Percentiles rank a stretch among this genome's conserved stretches.
Conservation (phyloP, 2,888 invertebrate genomes). For the Argyresthia albistria region DNA sequence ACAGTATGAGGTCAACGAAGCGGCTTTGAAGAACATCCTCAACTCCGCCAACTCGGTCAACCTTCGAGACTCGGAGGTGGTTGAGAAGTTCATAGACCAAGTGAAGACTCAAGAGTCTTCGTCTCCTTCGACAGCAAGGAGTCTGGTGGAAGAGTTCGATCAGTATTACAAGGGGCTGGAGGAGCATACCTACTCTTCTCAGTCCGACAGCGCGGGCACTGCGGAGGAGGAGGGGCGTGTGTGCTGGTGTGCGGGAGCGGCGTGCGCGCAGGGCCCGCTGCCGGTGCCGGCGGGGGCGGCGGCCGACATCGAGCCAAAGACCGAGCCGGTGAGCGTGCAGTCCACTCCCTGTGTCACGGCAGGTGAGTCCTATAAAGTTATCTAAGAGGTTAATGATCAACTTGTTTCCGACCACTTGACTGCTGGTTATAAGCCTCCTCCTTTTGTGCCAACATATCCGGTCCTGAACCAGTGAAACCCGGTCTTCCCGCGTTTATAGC, state of each 20-base stretch:
- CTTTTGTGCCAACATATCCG: no score
- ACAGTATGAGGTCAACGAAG: conserved; percentile 60
- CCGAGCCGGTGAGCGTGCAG: no score
- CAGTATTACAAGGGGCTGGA: conserved; percentile 46
- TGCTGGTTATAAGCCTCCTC: no score
- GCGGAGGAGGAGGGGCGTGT: neutral
- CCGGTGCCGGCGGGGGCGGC: conserved; percentile 45
- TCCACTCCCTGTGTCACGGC: no score
- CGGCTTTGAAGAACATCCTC: conserved; percentile 30
- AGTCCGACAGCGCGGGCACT: neutral
- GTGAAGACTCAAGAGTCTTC: conserved; percentile 39
- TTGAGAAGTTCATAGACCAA: conserved; percentile 43
- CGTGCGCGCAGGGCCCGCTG: conserved; percentile 33
- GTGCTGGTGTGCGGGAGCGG: conserved; percentile 4
- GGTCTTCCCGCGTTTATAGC: no score
- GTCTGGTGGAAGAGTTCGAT: conserved; percentile 56
- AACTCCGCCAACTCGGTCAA: conserved; percentile 18
- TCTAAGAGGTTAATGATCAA: no score
- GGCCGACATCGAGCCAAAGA: conserved; percentile 11
- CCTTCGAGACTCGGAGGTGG: conserved; percentile 25
- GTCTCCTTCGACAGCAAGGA: conserved; percentile 53
- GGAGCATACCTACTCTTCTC: conserved; percentile 16
- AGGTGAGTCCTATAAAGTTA: no score
- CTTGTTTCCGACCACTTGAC: no score
- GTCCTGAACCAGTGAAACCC: no score